Percentiles rank a stretch among this genome's conserved stretches.
These are phyloP conservation scores for Scotopteryx bipunctaria DNA, from an alignment of 2,888 invertebrate genomes.

Conservation along the genomic window DNA sequence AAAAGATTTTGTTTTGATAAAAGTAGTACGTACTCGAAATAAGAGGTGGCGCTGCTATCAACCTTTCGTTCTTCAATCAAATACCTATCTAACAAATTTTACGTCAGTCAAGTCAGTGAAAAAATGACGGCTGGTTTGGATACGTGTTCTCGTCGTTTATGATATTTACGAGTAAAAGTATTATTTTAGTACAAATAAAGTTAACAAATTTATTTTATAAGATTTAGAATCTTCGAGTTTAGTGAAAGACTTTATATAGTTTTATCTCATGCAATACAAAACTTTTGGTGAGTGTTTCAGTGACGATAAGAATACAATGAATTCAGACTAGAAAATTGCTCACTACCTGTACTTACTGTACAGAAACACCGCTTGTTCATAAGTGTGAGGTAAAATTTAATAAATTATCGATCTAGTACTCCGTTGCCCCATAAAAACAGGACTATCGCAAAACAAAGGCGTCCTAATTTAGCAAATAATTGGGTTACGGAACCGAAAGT, in stretches of 20 bases:
- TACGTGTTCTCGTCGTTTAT: constrained; percentile 82
- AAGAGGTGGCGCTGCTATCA: constrained; percentile 68
- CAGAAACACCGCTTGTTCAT: constrained; percentile 32
- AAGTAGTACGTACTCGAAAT: constrained; percentile 43
- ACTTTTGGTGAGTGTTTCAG: constrained; percentile 72
- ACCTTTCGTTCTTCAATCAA: constrained; percentile 23
- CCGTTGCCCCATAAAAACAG: not conserved
- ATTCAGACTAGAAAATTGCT: constrained; percentile 57
- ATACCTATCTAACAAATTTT: constrained; percentile 36
- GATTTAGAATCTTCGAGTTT: constrained; percentile 55
- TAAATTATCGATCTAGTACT: constrained; percentile 1
- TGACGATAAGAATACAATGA: constrained; percentile 57
- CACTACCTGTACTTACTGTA: constrained; percentile 44
- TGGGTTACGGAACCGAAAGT: constrained; percentile 11
- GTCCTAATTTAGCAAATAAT: constrained; percentile 14
- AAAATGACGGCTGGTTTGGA: constrained; percentile 82
- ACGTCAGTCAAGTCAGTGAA: constrained; percentile 79
- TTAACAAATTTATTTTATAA: constrained; percentile 49
- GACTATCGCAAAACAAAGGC: constrained; percentile 3
- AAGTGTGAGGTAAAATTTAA: constrained; percentile 26
- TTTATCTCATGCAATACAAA: constrained; percentile 74
- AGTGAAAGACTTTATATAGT: constrained; percentile 62
- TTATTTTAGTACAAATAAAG: constrained; percentile 67
- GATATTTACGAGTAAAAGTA: constrained; percentile 82
- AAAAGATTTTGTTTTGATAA: constrained; percentile 48